These are phyloP conservation scores for Charadrius vociferus DNA, from an alignment of 2,113 vertebrate species.

Conservation along the genomic window DNA sequence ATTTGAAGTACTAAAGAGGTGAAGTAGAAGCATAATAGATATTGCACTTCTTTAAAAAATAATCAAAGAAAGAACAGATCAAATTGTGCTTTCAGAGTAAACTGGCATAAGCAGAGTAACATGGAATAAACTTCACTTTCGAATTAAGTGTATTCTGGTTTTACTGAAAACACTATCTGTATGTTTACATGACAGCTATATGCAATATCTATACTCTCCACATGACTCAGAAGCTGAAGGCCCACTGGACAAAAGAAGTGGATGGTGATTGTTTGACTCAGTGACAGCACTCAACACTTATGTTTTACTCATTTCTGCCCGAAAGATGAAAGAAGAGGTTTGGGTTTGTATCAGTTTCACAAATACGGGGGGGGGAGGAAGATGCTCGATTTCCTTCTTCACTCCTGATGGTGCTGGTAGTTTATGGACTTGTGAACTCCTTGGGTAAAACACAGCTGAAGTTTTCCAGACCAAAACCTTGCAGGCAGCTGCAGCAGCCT, in stretches of 20 bases:
- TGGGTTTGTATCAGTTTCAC: neutral
- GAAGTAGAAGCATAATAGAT: neutral
- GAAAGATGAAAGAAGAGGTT: neutral
- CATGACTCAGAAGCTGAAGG: neutral
- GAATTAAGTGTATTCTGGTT: neutral
- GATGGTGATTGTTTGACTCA: neutral
- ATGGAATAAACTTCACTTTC: neutral
- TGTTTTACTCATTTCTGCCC: neutral
- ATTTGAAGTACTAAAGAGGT: neutral
- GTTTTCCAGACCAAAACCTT: neutral
- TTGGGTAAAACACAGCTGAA: neutral
- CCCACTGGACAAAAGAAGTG: neutral
- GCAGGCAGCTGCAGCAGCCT: neutral
- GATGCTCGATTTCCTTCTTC: neutral
- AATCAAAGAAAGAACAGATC: neutral
- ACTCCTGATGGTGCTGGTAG: neutral
- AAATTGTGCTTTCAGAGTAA: neutral
- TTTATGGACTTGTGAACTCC: neutral
- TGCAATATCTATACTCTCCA: neutral
- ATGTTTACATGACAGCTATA: neutral
- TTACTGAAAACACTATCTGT: neutral
- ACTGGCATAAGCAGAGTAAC: neutral
- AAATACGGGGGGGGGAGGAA: neutral
- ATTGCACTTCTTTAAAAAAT: neutral
- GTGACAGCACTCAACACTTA: neutral